Evolutionary conservation across 2,888 invertebrate genomes (phyloP).

Genomic region (Gnatocerus cornutus): DNA sequence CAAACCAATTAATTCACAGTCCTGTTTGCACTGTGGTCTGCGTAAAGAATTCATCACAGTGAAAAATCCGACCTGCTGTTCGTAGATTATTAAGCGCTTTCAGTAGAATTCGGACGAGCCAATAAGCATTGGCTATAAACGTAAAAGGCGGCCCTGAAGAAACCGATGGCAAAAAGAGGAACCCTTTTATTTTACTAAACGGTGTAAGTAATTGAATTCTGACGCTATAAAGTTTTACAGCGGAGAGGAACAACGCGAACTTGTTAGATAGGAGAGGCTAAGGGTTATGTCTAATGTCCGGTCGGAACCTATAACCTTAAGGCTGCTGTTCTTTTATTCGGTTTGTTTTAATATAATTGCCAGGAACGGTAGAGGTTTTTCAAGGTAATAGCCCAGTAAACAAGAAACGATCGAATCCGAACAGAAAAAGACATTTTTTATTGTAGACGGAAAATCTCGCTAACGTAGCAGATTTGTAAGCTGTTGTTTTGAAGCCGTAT

Average conservation of each 20-base stretch:
- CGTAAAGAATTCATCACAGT: conserved; percentile 13
- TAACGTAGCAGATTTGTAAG: no score
- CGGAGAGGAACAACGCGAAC: conserved; percentile 4
- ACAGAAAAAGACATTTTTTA: no score
- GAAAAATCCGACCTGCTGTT: conserved; percentile 23
- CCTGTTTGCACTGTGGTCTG: conserved; percentile 1
- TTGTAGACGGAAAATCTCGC: no score
- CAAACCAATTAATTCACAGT: conserved; percentile 28
- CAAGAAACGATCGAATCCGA: neutral
- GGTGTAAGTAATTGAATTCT: conserved; percentile 38
- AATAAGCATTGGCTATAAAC: conserved; percentile 31
- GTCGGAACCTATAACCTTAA: conserved; percentile 13
- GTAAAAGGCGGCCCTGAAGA: conserved; percentile 23
- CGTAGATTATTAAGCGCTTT: conserved; percentile 20
- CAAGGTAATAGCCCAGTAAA: neutral
- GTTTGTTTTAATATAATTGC: conserved; percentile 11
- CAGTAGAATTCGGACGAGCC: conserved; percentile 6
- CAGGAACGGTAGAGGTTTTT: neutral
- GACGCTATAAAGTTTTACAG: conserved; percentile 37
- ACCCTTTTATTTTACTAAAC: conserved; percentile 39
- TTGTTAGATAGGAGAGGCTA: conserved; percentile 10
- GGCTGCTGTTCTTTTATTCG: neutral
- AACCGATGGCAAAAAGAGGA: conserved; percentile 19
- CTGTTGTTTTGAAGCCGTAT: no score
- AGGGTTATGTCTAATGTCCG: conserved; percentile 11